A percentile compares a stretch with the other conserved stretches of the same genome.
Conservation (phyloP, 2,113 vertebrate genomes). For the Gobio gobio region DNA sequence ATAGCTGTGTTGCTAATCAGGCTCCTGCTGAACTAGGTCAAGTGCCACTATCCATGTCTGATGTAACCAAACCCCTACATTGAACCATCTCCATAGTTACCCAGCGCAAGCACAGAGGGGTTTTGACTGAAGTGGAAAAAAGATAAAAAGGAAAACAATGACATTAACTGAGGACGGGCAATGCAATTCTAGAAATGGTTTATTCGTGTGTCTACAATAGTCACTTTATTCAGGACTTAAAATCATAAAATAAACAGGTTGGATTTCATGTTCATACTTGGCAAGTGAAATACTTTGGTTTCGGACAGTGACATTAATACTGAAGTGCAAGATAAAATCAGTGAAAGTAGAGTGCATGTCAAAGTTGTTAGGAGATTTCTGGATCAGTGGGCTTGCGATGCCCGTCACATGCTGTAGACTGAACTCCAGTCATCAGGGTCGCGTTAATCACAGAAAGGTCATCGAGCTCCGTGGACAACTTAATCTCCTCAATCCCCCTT, state of each 20-base stretch:
- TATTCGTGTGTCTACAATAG: neutral
- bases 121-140: slow-evolving; percentile 32
- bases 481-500: slow-evolving; percentile 1
- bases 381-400: slow-evolving; percentile 5
- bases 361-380: slow-evolving; percentile 11
- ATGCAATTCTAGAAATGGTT: slow-evolving; percentile 5
- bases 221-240: neutral
- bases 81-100: slow-evolving; percentile 43
- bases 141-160: slow-evolving; percentile 40
- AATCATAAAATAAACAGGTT: neutral
- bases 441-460: slow-evolving; percentile 35
- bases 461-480: neutral
- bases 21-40: slow-evolving; percentile 43
- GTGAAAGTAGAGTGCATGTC: neutral
- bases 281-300: neutral
- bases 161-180: slow-evolving; percentile 8
- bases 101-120: slow-evolving; percentile 13
- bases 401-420: neutral
- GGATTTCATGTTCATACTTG: neutral
- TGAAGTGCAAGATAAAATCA: neutral
- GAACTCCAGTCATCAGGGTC: slow-evolving; percentile 22
- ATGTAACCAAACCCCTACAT: slow-evolving; percentile 29
- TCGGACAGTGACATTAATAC: neutral
- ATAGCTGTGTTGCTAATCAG: slow-evolving; percentile 44
- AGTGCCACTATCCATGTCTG: slow-evolving; percentile 35